Evolutionary conservation across 2,113 vertebrate species (phyloP).

Genomic region (Pangasianodon gigas): DNA sequence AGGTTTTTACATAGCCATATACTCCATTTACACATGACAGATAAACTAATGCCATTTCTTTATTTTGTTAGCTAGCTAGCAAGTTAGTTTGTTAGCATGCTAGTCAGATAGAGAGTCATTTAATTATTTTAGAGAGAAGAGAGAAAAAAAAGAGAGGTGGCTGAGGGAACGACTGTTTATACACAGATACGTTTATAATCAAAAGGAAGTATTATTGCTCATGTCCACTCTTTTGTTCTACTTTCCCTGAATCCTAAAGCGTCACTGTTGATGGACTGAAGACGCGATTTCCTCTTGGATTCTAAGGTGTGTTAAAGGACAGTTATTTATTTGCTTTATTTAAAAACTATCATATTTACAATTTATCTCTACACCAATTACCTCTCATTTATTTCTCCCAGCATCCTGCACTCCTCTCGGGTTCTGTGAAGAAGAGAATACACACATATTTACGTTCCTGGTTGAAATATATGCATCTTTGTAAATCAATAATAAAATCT

Average conservation of each 20-base stretch:
- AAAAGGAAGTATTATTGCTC: background rate
- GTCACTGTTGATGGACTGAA: conserved; percentile 33
- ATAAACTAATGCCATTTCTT: background rate
- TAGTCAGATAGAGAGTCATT: background rate
- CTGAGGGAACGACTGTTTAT: background rate
- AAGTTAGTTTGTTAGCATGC: background rate
- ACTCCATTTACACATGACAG: background rate
- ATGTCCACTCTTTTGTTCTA: background rate
- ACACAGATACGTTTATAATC: background rate
- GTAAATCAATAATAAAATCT: background rate
- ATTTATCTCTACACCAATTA: background rate
- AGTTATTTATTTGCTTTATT: background rate
- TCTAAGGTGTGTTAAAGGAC: conserved; percentile 6
- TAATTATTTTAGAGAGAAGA: too few relatives aligned
- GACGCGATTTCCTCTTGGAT: conserved; percentile 32
- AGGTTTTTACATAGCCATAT: background rate
- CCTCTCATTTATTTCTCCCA: background rate
- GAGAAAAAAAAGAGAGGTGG: background rate
- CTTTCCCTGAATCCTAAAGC: conserved; percentile 26
- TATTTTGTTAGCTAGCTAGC: background rate
- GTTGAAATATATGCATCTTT: background rate
- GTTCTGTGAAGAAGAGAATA: background rate
- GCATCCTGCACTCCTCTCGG: background rate
- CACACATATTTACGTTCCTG: background rate
- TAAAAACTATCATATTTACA: background rate